Percentiles rank a stretch among this genome's conserved stretches.
Evolutionary conservation across 2,113 vertebrate species (phyloP).

Genomic region (Pterocles burchelli): DNA sequence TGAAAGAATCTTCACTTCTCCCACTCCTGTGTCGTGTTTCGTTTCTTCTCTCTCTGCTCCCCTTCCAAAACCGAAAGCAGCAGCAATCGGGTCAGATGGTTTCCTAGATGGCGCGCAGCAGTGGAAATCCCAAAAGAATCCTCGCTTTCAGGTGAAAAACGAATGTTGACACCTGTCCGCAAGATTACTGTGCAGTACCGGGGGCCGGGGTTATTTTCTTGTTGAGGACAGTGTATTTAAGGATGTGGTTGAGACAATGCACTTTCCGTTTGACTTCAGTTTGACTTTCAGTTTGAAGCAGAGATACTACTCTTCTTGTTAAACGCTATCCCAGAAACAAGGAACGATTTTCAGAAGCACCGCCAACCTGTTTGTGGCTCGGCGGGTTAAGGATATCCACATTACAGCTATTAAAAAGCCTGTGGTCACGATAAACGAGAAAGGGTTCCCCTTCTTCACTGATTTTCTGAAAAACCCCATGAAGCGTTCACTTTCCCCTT

Average conservation of each 20-base stretch:
- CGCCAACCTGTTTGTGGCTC: neutral
- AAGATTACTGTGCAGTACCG: neutral
- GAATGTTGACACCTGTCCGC: neutral
- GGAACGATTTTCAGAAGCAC: slow-evolving; percentile 15
- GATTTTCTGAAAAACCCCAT: neutral
- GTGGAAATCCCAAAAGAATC: slow-evolving; percentile 28
- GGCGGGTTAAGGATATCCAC: neutral
- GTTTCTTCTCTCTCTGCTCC: neutral
- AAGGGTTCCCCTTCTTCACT: neutral
- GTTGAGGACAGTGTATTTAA: neutral
- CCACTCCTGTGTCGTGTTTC: neutral
- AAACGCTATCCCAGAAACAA: slow-evolving; percentile 35
- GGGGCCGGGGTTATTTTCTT: neutral
- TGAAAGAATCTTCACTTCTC: neutral
- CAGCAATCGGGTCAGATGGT: neutral
- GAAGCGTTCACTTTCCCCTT: neutral
- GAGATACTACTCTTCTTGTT: neutral
- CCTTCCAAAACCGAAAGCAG: neutral
- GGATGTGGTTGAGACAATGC: slow-evolving; percentile 41
- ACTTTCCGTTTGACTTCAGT: slow-evolving; percentile 60
- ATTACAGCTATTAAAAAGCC: neutral
- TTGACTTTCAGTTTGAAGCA: slow-evolving; percentile 62
- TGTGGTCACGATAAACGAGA: accelerated
- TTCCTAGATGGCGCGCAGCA: neutral
- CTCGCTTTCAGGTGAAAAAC: slow-evolving; percentile 38